Evolutionary conservation across 2,888 invertebrate genomes (phyloP).

Genomic region (Tenthredo mesomela): DNA sequence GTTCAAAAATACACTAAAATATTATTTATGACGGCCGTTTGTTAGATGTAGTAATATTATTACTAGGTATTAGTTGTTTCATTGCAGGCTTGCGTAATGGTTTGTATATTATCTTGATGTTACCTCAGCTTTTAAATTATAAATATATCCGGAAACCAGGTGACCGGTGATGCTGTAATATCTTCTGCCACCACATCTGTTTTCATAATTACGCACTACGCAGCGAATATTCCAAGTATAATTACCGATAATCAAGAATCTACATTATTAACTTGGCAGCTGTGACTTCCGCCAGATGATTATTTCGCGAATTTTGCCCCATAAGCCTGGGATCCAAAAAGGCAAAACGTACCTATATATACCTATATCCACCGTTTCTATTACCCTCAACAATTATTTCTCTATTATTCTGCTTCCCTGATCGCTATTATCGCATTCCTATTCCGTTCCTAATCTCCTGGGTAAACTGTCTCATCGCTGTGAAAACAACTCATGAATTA

Average conservation of each 20-base stretch:
- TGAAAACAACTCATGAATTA: conserved; percentile 36
- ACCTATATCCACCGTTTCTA: neutral
- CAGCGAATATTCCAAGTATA: conserved; percentile 23
- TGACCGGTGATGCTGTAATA: conserved; percentile 13
- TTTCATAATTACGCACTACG: conserved; percentile 7
- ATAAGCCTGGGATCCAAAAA: neutral
- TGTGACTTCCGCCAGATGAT: conserved; percentile 7
- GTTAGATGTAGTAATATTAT: neutral
- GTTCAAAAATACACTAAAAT: neutral
- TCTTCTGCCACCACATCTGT: neutral
- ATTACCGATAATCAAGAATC: conserved; percentile 15
- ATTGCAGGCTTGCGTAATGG: conserved; percentile 9
- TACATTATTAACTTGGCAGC: neutral
- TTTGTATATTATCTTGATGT: neutral
- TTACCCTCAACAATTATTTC: conserved; percentile 1
- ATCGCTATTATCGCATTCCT: conserved; percentile 38
- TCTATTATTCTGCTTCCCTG: conserved; percentile 14
- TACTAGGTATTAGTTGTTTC: conserved; percentile 14
- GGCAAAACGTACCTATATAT: neutral
- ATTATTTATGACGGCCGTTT: neutral
- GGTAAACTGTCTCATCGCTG: conserved; percentile 21
- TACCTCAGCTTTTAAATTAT: conserved; percentile 14
- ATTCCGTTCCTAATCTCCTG: conserved; percentile 51
- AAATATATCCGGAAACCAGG: conserved; percentile 33
- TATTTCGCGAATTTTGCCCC: neutral